phyloP scores from a whole-genome alignment of 2,888 invertebrate genomes.

The Pseudanteris insignis region DNA sequence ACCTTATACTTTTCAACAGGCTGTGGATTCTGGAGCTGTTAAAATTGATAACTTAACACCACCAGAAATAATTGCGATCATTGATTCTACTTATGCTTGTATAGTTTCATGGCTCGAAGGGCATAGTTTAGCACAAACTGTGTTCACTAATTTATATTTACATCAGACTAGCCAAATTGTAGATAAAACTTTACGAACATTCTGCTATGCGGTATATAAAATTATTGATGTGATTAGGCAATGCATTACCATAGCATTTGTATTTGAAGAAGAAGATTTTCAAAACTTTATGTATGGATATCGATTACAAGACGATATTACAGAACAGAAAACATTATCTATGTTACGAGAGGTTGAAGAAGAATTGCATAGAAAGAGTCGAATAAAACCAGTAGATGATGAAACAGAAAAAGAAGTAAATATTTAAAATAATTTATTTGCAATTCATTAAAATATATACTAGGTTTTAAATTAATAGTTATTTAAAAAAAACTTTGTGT shows the following conservation, averaged over 20 bases:
- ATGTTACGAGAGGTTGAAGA: conserved; percentile 92
- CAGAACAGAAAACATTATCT: conserved; percentile 81
- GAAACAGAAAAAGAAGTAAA: conserved; percentile 65
- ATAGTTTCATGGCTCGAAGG: conserved; percentile 98
- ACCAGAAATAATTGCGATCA: conserved; percentile 88
- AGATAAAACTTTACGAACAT: conserved; percentile 84
- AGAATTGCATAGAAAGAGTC: conserved; percentile 79
- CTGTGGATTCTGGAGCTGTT: conserved; percentile 81
- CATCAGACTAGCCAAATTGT: conserved; percentile 88
- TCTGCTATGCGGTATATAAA: conserved; percentile 88
- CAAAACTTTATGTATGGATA: conserved; percentile 93
- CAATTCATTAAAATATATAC: too few species aligned
- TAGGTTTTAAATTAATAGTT: too few species aligned
- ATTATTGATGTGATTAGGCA: conserved; percentile 89
- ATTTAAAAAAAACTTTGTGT: too few species aligned
- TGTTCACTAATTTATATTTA: conserved; percentile 94
- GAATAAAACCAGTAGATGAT: conserved; percentile 68
- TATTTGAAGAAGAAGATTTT: conserved; percentile 96
- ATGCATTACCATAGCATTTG: conserved; percentile 85
- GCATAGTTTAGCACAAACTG: conserved; percentile 94
- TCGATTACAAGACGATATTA: conserved; percentile 81
- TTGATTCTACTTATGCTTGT: conserved; percentile 93
- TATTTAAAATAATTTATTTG: background rate
- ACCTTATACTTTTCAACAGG: conserved; percentile 86
- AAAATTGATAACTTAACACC: conserved; percentile 80